Evolutionary conservation across 2,888 invertebrate genomes (phyloP).

Genomic region (Xanthia togata): DNA sequence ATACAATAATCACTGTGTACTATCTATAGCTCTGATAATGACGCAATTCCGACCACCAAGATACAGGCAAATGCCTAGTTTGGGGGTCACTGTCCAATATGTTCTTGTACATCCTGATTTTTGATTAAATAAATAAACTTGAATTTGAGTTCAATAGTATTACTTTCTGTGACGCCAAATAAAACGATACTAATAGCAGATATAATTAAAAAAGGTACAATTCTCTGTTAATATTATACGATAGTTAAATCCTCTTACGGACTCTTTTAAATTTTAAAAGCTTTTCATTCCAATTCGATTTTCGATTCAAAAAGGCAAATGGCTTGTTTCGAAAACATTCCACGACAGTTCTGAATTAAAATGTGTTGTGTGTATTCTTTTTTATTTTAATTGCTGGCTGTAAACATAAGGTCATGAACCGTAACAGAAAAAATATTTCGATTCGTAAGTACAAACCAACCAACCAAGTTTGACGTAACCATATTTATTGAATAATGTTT

Average conservation of each 20-base stretch:
- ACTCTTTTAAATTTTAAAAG: constrained; percentile 22
- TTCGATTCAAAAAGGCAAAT: constrained; percentile 40
- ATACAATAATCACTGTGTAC: no score
- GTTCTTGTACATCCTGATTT: no score
- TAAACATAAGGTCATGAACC: constrained; percentile 60
- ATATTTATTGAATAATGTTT: constrained; percentile 25
- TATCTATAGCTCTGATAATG: no score
- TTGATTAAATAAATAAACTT: no score
- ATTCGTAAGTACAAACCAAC: constrained; percentile 25
- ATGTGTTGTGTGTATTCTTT: constrained; percentile 47
- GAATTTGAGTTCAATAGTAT: background rate
- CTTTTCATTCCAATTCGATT: constrained; percentile 32
- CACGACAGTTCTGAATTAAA: constrained; percentile 49
- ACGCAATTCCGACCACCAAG: no score
- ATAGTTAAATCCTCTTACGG: constrained; percentile 8
- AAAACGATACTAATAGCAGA: background rate
- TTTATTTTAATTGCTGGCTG: constrained; percentile 53
- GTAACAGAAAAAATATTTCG: constrained; percentile 44
- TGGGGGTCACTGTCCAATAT: no score
- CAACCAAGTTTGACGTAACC: constrained; percentile 19
- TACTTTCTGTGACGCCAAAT: background rate
- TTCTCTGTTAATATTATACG: constrained; percentile 9
- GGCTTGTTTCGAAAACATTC: constrained; percentile 22
- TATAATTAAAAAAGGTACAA: background rate
- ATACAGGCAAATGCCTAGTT: no score